Base-by-base conservation (phyloP, 1,140 invertebrate genomes). In the Pachyrhynchus sulphureomaculatus region DNA sequence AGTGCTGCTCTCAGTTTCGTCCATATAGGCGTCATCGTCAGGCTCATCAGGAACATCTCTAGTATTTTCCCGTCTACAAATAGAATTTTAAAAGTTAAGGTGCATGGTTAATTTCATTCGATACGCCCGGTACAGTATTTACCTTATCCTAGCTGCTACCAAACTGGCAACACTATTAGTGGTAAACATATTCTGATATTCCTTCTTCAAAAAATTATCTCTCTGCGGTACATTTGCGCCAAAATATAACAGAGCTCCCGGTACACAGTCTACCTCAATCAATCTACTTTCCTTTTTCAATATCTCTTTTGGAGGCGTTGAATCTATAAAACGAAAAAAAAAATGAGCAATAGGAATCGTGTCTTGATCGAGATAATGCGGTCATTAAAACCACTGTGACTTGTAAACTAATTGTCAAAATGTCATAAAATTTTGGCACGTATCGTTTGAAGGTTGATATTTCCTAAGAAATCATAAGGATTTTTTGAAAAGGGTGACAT, bases 221-320 rank as follows among this genome's bases (percentile, higher is more conserved):
- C 59, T 57, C 0, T 23, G 8, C 3, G 56, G 78, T 75, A 49
- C 72, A 53, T 73, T 75, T 66, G 64, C 79, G 47, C 81, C 78
- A 72, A 91, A 91, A 75, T 92, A 86, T 67, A 92, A 72, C 23
- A 89, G 79, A 23, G 88, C 87, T 65, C 86, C 86, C 21, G 90
- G 90, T 12, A 91, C 87, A 72, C 89, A 84, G 70, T 84, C 83
- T 32, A 84, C 79, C 70, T 89, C 86, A 33, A 88, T 69, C 37
- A 92, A 76, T 29, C 80, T 82, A 58, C 76, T 77, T 24, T 81
- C 72, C 15, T 80, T 71, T 37, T 82, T 73, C 17, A 91, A 74
- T 42, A 84, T 77, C 64, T 79, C 82, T 76, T 88, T 90, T 23
- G 91, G 86, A 12, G 91, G 90, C 18, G 89, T 84, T 44, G 84